Base-by-base conservation (phyloP, 2,888 invertebrate species). In the Galerucella pusilla region DNA sequence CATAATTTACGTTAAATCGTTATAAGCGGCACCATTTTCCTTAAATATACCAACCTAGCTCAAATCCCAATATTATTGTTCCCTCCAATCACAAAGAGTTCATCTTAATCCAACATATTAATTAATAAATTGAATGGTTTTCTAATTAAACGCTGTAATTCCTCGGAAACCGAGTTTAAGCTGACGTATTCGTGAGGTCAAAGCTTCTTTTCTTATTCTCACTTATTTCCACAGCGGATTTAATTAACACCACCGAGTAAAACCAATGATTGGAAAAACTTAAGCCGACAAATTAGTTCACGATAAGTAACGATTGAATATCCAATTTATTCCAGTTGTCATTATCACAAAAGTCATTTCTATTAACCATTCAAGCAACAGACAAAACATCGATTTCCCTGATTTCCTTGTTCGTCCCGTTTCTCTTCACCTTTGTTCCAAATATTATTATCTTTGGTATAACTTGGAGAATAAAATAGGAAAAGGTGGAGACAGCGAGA, bases 371-470 rank as follows among this genome's bases (percentile, higher is more conserved):
- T 35, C 35, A 35, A 35, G 35, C 35, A 35, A 35, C 7, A 7
- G 7, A 35, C 35, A 35, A 60, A 69, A 16, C 25, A 20, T 46
- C 35, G 45, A 49, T 60, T 60, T 59, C 52, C 61, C 63, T 70
- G 70, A 70, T 16, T 59, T 35, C 28, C 25, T 63, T 63, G 63
- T 61, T 70, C 63, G 49, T 49, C 63, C 25, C n/a, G 46, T 60
- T 25, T 46, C 61, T 49, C 9, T 46, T 46, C 28, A 28, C 63
- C 70, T 70, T 70, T 70, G 70, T 70, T 70, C 70, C n/a, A 52
- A 52, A 49, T 70, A 70, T 61, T 63, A 70, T 61, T n/a, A n/a
- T n/a, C 70, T 70, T 25, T 25, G 46, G 61, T 70, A 69, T 49
- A 69, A 46, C 60, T 61, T 46, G 49, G 61, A 69, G 69, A 61